These are phyloP conservation scores for Ochropacha duplaris DNA, from an alignment of 2,888 invertebrate species.

Conservation along the genomic window DNA sequence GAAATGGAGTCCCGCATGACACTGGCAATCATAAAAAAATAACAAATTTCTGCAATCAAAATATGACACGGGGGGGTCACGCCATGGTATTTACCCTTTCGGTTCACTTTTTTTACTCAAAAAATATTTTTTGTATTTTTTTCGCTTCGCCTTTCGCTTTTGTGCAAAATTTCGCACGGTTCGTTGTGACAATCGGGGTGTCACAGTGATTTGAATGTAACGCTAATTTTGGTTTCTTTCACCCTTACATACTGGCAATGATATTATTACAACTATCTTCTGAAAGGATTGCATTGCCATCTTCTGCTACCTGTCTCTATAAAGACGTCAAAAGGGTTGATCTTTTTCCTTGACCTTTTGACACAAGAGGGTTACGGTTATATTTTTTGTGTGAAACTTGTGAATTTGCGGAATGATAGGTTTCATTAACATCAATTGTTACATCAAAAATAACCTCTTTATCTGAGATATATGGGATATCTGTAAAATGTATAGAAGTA, in stretches of 20 bases:
- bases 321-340: slow-evolving; percentile 63
- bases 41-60: slow-evolving; percentile 44
- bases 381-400: slow-evolving; percentile 57
- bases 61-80: slow-evolving; percentile 56
- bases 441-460: slow-evolving; percentile 19
- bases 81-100: slow-evolving; percentile 55
- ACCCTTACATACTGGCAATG: slow-evolving; percentile 64
- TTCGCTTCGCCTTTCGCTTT: slow-evolving; percentile 27
- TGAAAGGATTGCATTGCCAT: slow-evolving; percentile 46
- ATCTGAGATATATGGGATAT: slow-evolving; percentile 3
- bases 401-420: slow-evolving; percentile 48
- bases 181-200: slow-evolving; percentile 62
- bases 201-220: slow-evolving; percentile 71
- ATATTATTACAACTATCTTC: slow-evolving; percentile 55
- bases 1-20: neutral
- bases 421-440: slow-evolving; percentile 57
- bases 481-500: neutral
- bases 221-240: slow-evolving; percentile 71
- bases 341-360: slow-evolving; percentile 68
- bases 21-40: slow-evolving; percentile 31
- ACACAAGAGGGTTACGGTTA: slow-evolving; percentile 44
- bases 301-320: slow-evolving; percentile 60
- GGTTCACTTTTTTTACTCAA: slow-evolving; percentile 28
- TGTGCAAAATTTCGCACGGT: slow-evolving; percentile 79
- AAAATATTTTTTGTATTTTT: slow-evolving; percentile 47